These are phyloP conservation scores for Hippocampus zosterae DNA, from an alignment of 2,113 vertebrate genomes.

Conservation along the genomic window DNA sequence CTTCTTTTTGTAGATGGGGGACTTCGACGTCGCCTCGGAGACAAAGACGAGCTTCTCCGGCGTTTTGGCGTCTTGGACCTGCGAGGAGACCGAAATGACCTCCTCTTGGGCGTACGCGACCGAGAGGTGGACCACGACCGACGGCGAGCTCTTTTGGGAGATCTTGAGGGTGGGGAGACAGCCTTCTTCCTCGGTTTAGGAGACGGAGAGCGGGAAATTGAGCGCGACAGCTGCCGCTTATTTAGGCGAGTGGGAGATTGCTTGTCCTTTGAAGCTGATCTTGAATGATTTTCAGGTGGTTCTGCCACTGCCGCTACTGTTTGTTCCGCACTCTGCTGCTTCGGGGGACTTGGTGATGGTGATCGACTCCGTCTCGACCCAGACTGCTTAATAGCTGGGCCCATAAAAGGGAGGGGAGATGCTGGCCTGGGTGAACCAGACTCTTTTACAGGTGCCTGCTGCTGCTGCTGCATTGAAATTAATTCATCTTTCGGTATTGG, in stretches of 20 bases:
- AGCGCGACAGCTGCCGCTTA: constrained; percentile 40
- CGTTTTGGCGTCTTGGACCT: constrained; percentile 67
- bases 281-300: constrained; percentile 38
- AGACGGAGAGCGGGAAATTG: constrained; percentile 47
- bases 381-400: constrained; percentile 39
- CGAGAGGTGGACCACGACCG: constrained; percentile 52
- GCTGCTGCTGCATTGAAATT: constrained; percentile 52
- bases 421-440: constrained; percentile 51
- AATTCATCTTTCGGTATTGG: constrained; percentile 52
- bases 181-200: constrained; percentile 55
- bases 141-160: constrained; percentile 33
- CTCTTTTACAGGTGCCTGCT: constrained; percentile 66
- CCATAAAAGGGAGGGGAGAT: constrained; percentile 53
- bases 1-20: constrained; percentile 52
- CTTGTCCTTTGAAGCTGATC: constrained; percentile 50
- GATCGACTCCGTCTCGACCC: constrained; percentile 59
- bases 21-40: constrained; percentile 49
- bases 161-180: constrained; percentile 29
- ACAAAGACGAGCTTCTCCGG: constrained; percentile 45
- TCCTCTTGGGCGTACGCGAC: constrained; percentile 60
- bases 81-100: constrained; percentile 58
- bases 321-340: constrained; percentile 24
- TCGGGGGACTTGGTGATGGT: constrained; percentile 39
- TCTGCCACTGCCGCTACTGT: constrained; percentile 22
- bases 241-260: constrained; percentile 41